Evolutionary conservation across 1,140 invertebrate genomes (phyloP).

Genomic region (Hylyphantes graminicola): DNA sequence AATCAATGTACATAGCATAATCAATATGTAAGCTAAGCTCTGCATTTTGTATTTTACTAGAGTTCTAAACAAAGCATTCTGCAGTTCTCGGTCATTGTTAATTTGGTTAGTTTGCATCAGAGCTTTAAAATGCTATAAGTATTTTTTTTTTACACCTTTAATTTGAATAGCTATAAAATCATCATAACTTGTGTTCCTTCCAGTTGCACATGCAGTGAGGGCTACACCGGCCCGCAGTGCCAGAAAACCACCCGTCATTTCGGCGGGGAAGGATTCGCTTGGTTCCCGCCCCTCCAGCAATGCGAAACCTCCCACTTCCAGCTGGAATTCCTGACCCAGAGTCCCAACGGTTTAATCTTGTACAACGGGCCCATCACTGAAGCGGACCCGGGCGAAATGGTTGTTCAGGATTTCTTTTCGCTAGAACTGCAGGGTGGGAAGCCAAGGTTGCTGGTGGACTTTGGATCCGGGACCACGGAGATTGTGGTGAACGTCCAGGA

Average conservation of each 20-base stretch:
- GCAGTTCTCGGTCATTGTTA: too few species aligned
- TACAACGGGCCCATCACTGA: conserved; percentile 97
- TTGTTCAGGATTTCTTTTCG: conserved; percentile 86
- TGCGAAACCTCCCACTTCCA: conserved; percentile 94
- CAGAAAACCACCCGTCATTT: conserved; percentile 96
- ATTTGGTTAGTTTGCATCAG: too few species aligned
- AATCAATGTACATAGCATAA: too few species aligned
- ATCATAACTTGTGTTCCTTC: background rate
- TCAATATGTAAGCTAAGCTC: too few species aligned
- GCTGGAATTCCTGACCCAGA: conserved; percentile 92
- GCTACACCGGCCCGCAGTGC: conserved; percentile 93
- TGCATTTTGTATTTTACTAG: too few species aligned
- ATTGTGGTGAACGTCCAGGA: conserved; percentile 88
- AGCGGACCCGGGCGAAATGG: conserved; percentile 82
- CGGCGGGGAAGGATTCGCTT: conserved; percentile 91
- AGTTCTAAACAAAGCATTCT: too few species aligned
- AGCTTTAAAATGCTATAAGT: too few species aligned
- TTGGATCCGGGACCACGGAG: conserved; percentile 93
- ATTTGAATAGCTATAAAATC: background rate
- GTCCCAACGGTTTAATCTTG: conserved; percentile 89
- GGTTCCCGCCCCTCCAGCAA: conserved; percentile 95
- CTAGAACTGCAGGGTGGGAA: conserved; percentile 91
- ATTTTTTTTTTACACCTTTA: background rate
- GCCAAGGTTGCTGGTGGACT: conserved; percentile 90
- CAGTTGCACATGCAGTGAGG: conserved; percentile 85